Evolutionary conservation across 1,140 invertebrate genomes (phyloP), one percentile per base, ranked within the genome.

Genomic region (Antheraea mylitta): DNA sequence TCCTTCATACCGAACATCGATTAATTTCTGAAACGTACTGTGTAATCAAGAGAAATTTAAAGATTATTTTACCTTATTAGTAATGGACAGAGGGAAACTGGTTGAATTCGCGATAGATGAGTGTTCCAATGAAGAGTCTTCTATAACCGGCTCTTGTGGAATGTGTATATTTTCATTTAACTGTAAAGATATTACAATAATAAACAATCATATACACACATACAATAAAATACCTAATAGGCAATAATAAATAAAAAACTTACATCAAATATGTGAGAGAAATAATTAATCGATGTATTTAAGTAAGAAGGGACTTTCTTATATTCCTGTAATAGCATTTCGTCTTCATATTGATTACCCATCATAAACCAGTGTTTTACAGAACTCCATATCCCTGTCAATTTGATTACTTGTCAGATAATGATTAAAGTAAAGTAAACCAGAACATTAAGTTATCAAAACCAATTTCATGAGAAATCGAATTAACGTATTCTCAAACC

Each of bases 191-290:
- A 73, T 68, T 81, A 59, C 48, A 58, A 64, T 36, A 30, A 18
- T 58, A 42, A 22, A 48, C 13, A 64, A 68, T 13, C 53, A 13
- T 5, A 63, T n/a, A 63, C 10, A 37, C 37, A 59, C 18, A 70
- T 48, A 66, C 65, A 64, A 72, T 30, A 30, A 30, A 30, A 2
- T 30, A 30, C 1, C 22, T 2, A 30, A 30, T 4, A 30, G 22
- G n/a, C 4, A 30, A 4, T 67, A 38, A 59, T 13, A 37, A 58
- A 67, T 30, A 36, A 58, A 48, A 63, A 71, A 68, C 80, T 86
- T 85, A 96, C 94, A 76, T 93, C 84, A 90, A 95, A 95, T 81
- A 95, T 95, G 71, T 94, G 92, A 37, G 92, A 93, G 61, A 96
- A 88, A 76, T 95, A 94, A 83, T 94, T 92, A 18, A 94, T 89